Evolutionary conservation across 1,140 invertebrate genomes (phyloP).

Genomic region (Micrasema longulum): DNA sequence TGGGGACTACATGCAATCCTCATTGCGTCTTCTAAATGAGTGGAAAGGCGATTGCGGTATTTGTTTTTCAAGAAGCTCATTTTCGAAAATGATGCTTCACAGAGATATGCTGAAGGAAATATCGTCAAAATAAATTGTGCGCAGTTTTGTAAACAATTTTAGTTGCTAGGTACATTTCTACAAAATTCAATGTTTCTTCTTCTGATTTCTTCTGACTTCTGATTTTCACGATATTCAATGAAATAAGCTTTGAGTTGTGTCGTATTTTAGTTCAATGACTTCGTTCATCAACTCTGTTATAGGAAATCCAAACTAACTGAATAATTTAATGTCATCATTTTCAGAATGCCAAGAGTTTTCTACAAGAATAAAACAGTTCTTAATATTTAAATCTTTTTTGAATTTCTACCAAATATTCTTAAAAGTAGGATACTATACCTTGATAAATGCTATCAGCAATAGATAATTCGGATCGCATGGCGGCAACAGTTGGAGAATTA

Average conservation of each 20-base stretch:
- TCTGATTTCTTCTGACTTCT: too few species aligned
- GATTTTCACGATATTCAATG: background rate
- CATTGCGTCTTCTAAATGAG: background rate
- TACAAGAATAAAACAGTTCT: background rate
- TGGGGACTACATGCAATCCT: background rate
- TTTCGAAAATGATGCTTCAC: too few species aligned
- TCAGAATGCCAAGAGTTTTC: background rate
- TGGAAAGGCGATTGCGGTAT: background rate
- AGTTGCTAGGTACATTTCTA: background rate
- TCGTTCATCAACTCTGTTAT: background rate
- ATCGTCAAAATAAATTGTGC: background rate
- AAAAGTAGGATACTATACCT: too few species aligned
- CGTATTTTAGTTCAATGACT: background rate
- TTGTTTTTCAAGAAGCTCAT: too few species aligned
- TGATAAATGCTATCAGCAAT: too few species aligned
- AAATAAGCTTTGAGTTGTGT: slow-evolving; percentile 1
- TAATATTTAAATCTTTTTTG: too few species aligned
- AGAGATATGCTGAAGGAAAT: background rate
- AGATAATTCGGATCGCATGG: too few species aligned
- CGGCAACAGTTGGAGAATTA: too few species aligned
- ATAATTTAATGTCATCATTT: background rate
- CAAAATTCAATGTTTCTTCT: too few species aligned
- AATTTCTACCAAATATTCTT: too few species aligned
- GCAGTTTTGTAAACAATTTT: background rate
- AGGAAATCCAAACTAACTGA: background rate